phyloP scores from a whole-genome alignment of 2,888 invertebrate species.

The Thelaira solivaga region DNA sequence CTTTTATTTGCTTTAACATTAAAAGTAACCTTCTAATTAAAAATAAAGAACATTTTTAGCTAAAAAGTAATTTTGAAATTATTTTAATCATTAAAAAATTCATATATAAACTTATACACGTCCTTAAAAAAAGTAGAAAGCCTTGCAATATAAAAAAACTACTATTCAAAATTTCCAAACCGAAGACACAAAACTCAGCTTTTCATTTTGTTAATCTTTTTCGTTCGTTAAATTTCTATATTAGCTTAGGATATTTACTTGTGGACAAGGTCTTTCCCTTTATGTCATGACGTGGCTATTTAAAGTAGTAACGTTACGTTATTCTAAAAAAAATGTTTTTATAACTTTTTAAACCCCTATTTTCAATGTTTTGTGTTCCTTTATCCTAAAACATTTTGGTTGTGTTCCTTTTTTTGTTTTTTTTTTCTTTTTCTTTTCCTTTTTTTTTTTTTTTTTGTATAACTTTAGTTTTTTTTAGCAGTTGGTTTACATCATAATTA shows the following conservation, averaged over 20 bases:
- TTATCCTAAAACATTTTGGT: slow-evolving; percentile 58
- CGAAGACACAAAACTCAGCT: slow-evolving; percentile 41
- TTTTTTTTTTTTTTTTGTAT: slow-evolving; percentile 56
- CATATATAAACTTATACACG: slow-evolving; percentile 59
- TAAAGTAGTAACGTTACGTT: slow-evolving; percentile 59
- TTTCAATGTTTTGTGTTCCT: slow-evolving; percentile 51
- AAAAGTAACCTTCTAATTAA: slow-evolving; percentile 57
- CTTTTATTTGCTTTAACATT: slow-evolving; percentile 58
- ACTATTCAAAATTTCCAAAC: slow-evolving; percentile 15
- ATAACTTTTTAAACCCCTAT: slow-evolving; percentile 59
- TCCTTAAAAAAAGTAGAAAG: slow-evolving; percentile 38
- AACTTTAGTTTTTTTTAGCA: slow-evolving; percentile 65
- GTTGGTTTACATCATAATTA: slow-evolving; percentile 65
- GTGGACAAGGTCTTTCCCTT: slow-evolving; percentile 20
- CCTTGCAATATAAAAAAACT: neutral
- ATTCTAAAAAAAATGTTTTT: slow-evolving; percentile 55
- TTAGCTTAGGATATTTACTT: neutral
- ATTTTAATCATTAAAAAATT: slow-evolving; percentile 59
- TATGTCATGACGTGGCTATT: slow-evolving; percentile 42
- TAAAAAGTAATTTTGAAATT: slow-evolving; percentile 61
- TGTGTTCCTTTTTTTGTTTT: slow-evolving; percentile 56
- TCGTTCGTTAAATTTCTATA: slow-evolving; percentile 25
- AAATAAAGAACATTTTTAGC: slow-evolving; percentile 59
- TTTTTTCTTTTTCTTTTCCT: slow-evolving; percentile 50
- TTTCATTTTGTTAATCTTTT: slow-evolving; percentile 44